Evolutionary conservation across 2,113 vertebrate species (phyloP).

Genomic region (Ctenodactylus gundi): DNA sequence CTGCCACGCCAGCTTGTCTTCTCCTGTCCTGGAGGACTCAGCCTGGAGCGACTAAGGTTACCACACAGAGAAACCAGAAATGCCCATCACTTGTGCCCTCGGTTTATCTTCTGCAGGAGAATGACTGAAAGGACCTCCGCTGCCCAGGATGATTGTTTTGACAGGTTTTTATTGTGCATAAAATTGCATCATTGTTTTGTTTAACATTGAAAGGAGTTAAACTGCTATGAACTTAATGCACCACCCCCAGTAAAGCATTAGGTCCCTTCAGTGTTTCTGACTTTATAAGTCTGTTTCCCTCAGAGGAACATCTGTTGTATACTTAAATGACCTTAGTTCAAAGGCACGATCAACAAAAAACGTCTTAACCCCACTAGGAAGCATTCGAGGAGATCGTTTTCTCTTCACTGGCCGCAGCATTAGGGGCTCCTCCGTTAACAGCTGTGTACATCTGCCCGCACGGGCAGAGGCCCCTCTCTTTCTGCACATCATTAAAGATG

Average conservation of each 20-base stretch:
- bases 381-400: slow-evolving; percentile 72
- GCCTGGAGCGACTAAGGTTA: background rate
- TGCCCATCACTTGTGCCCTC: slow-evolving; percentile 19
- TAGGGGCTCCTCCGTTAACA: slow-evolving; percentile 80
- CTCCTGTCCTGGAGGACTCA: background rate
- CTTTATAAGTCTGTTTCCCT: slow-evolving; percentile 80
- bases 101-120: slow-evolving; percentile 55
- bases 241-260: slow-evolving; percentile 71
- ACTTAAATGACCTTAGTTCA: slow-evolving; percentile 82
- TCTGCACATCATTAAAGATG: slow-evolving; percentile 75
- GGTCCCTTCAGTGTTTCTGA: slow-evolving; percentile 71
- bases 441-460: slow-evolving; percentile 85
- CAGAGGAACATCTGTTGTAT: slow-evolving; percentile 81
- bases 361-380: slow-evolving; percentile 70
- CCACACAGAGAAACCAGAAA: background rate
- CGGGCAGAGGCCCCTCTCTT: slow-evolving; percentile 65
- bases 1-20: background rate
- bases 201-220: slow-evolving; percentile 73
- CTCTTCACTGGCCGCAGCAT: slow-evolving; percentile 55
- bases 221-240: slow-evolving; percentile 55
- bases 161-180: slow-evolving; percentile 77
- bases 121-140: slow-evolving; percentile 75
- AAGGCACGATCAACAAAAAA: slow-evolving; percentile 81
- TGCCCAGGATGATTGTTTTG: slow-evolving; percentile 75
- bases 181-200: slow-evolving; percentile 74